Conservation (phyloP, 2,113 vertebrate species). For the Amia ocellicauda region DNA sequence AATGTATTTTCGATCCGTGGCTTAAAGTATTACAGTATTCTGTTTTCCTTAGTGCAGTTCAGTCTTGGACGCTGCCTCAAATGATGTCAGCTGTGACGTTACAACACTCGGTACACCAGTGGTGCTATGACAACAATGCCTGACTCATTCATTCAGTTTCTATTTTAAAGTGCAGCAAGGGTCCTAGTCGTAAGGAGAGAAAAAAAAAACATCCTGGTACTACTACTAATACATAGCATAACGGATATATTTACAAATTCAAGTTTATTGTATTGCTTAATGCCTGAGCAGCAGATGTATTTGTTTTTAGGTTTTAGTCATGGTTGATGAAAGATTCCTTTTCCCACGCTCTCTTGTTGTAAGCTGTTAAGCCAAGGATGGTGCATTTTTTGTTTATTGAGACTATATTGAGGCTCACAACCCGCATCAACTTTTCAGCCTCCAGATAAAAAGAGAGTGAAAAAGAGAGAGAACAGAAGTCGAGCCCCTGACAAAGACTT, state of each 20-base stretch:
- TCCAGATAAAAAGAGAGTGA: background rate
- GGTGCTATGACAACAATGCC: slow-evolving; percentile 59
- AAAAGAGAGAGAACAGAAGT: background rate
- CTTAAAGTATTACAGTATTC: too few relatives aligned
- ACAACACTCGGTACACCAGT: slow-evolving; percentile 36
- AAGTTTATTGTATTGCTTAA: too few relatives aligned
- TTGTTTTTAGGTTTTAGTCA: slow-evolving; percentile 12
- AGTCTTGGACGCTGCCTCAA: slow-evolving; percentile 36
- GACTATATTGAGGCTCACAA: background rate
- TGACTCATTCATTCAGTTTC: slow-evolving; percentile 36
- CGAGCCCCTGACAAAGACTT: background rate
- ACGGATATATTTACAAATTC: too few relatives aligned
- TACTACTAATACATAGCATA: too few relatives aligned
- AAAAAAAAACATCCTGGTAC: too few relatives aligned
- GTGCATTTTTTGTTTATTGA: background rate
- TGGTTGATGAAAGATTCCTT: background rate
- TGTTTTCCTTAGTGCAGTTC: slow-evolving; percentile 10
- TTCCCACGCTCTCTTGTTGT: slow-evolving; percentile 9
- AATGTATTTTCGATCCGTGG: background rate
- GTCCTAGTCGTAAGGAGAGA: too few relatives aligned
- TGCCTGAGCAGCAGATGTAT: too few relatives aligned
- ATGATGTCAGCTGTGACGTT: slow-evolving; percentile 45
- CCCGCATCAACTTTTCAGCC: background rate
- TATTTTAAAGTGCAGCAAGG: slow-evolving; percentile 32
- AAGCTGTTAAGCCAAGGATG: slow-evolving; percentile 8